These are phyloP conservation scores for Alfaro cultratus DNA, from an alignment of 2,797 vertebrate genomes.

Conservation along the genomic window DNA sequence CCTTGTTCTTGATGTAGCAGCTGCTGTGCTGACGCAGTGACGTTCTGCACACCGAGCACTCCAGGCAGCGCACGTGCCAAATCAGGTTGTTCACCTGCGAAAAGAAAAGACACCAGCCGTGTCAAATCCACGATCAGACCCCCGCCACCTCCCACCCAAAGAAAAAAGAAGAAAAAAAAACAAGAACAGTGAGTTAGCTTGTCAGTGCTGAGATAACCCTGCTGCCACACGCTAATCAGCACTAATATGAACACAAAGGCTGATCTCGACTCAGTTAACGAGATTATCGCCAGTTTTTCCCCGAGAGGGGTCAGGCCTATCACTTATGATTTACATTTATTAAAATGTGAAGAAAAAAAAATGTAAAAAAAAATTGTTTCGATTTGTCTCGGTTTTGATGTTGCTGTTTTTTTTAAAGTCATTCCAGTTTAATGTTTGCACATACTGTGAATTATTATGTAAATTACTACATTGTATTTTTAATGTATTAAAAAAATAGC, in stretches of 20 bases:
- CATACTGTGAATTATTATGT: no score
- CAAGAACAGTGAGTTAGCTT: neutral
- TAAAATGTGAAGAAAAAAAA: no score
- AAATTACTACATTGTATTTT: no score
- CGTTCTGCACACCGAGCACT: conserved; percentile 96
- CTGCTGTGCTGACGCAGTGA: conserved; percentile 96
- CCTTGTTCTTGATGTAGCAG: conserved; percentile 99
- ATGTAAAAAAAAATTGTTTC: neutral
- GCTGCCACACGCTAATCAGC: neutral
- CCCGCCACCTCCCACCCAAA: neutral
- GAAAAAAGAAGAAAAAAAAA: neutral
- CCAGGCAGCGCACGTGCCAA: conserved; percentile 97
- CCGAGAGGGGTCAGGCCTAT: neutral
- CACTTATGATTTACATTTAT: neutral
- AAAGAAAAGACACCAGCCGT: conserved; percentile 27
- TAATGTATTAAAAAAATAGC: neutral
- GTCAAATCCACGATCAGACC: conserved; percentile 38
- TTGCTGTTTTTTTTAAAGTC: no score
- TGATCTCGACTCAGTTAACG: neutral
- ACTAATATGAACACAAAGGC: neutral
- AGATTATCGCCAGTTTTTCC: neutral
- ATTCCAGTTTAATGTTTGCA: no score
- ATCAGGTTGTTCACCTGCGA: conserved; percentile 97
- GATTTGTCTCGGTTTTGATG: neutral
- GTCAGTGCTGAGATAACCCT: neutral